Evolutionary conservation across 2,113 vertebrate species (phyloP).

Genomic region (Psilopogon haemacephalus): DNA sequence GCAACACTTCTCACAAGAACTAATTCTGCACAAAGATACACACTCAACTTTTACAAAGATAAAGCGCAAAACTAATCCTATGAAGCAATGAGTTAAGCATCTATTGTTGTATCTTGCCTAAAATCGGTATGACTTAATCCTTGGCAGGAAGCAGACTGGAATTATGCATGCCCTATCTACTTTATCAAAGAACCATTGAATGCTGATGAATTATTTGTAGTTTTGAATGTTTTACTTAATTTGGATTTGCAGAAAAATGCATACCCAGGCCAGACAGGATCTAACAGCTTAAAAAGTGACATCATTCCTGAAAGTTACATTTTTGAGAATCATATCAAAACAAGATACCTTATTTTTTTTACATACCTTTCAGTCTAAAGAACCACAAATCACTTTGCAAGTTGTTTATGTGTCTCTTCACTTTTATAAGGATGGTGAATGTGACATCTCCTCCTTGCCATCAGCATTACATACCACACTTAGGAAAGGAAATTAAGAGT

Average conservation of each 20-base stretch:
- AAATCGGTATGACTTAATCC: neutral
- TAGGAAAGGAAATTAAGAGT: neutral
- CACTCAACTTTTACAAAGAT: neutral
- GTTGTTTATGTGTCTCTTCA: neutral
- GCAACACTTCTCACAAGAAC: neutral
- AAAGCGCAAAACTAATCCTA: neutral
- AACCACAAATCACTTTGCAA: neutral
- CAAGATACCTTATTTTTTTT: neutral
- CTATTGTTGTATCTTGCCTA: neutral
- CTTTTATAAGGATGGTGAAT: neutral
- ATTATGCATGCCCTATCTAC: neutral
- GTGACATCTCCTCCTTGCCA: neutral
- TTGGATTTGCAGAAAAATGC: conserved; percentile 16
- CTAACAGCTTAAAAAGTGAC: neutral
- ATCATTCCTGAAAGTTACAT: neutral
- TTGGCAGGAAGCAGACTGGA: conserved; percentile 17
- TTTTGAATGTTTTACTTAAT: neutral
- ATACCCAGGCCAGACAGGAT: conserved; percentile 23
- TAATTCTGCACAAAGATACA: neutral
- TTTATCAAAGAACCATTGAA: neutral
- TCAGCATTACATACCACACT: neutral
- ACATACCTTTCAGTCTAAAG: neutral
- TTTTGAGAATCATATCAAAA: neutral
- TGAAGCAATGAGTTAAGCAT: neutral
- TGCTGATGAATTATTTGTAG: neutral